These are phyloP conservation scores for Lasioglossum baleicum DNA, from an alignment of 1,140 invertebrate genomes.

Conservation along the genomic window DNA sequence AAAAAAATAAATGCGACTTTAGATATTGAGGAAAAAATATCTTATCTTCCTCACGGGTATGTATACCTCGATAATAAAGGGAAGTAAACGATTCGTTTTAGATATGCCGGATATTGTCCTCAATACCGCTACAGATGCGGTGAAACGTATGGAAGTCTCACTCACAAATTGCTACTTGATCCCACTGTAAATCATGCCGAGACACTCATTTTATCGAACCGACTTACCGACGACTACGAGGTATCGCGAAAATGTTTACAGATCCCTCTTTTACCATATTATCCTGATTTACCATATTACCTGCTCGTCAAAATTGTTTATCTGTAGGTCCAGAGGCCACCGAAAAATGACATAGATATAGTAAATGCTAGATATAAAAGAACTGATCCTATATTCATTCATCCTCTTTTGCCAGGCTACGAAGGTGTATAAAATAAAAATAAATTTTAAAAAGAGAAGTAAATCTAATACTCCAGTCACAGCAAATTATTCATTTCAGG, in stretches of 20 bases:
- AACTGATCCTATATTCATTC: conserved; percentile 84
- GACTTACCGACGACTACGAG: conserved; percentile 81
- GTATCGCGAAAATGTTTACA: too few species aligned
- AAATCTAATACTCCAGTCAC: too few species aligned
- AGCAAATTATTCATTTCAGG: conserved; percentile 72
- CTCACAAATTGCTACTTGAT: conserved; percentile 86
- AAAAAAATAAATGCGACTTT: too few species aligned
- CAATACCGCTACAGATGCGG: conserved; percentile 86
- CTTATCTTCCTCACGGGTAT: not conserved
- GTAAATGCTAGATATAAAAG: conserved; percentile 82
- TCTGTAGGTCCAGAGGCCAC: conserved; percentile 29
- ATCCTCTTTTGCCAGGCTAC: conserved; percentile 86
- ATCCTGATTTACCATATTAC: too few species aligned
- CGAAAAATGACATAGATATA: conserved; percentile 80
- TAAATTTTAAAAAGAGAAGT: too few species aligned
- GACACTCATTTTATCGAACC: conserved; percentile 84
- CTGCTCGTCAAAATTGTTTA: conserved; percentile 9
- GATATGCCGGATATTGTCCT: conserved; percentile 87
- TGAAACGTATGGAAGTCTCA: conserved; percentile 85
- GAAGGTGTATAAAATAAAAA: conserved; percentile 81
- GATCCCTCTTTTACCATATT: too few species aligned
- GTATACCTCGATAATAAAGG: too few species aligned
- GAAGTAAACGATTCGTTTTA: conserved; percentile 66
- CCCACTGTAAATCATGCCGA: conserved; percentile 85
- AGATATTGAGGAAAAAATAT: too few species aligned